Conservation (phyloP, 2,888 invertebrate species). For the Sphaerolaimus hirsutus region DNA sequence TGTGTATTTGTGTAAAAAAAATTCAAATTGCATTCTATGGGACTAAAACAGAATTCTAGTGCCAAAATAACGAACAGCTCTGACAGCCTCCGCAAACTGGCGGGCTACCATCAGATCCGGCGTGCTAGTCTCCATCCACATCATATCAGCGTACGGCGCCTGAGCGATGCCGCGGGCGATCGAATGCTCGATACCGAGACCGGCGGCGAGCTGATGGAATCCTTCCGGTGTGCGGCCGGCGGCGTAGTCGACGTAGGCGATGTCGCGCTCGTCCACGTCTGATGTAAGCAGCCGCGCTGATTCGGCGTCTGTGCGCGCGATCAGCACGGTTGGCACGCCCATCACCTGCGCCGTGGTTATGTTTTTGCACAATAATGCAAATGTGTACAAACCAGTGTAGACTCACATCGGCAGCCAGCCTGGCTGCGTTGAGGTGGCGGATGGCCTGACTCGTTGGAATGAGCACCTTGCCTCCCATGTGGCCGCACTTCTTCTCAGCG, state of each 20-base stretch:
- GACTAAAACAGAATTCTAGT: background rate
- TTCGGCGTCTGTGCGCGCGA: slow-evolving; percentile 27
- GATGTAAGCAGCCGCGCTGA: slow-evolving; percentile 24
- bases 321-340: slow-evolving; percentile 25
- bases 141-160: slow-evolving; percentile 24
- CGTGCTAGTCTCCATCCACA: slow-evolving; percentile 27
- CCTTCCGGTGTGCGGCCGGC: slow-evolving; percentile 25
- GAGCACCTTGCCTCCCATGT: slow-evolving; percentile 26
- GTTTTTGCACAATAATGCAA: background rate
- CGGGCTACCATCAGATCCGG: slow-evolving; percentile 24
- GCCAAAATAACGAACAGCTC: slow-evolving; percentile 7
- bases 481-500: slow-evolving; percentile 28
- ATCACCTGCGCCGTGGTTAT: slow-evolving; percentile 18
- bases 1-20: background rate
- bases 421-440: slow-evolving; percentile 26
- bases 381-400: background rate
- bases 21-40: background rate
- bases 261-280: slow-evolving; percentile 25
- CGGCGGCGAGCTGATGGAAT: slow-evolving; percentile 13
- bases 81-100: slow-evolving; percentile 23
- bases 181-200: slow-evolving; percentile 20
- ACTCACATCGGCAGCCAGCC: slow-evolving; percentile 23
- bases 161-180: slow-evolving; percentile 22
- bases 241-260: slow-evolving; percentile 23
- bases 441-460: slow-evolving; percentile 25